These are phyloP conservation scores for Notodonta dromedarius DNA, from an alignment of 2,888 invertebrate species.

Conservation along the genomic window DNA sequence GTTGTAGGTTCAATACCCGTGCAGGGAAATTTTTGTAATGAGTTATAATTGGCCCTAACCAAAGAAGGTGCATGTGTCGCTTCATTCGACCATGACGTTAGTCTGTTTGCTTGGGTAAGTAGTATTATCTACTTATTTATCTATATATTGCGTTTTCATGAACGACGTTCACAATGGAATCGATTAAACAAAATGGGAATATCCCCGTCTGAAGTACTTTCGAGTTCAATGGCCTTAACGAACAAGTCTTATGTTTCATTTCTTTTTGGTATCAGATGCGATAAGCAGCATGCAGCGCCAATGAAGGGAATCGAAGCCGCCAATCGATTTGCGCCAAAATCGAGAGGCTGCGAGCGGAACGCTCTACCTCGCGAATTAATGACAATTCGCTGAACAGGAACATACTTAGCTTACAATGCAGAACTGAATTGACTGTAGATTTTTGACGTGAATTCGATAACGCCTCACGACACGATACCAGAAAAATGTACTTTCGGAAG, in stretches of 20 bases:
- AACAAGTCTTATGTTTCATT: background rate
- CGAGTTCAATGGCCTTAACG: background rate
- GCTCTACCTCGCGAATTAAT: slow-evolving; percentile 12
- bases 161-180: too few species aligned
- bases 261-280: background rate
- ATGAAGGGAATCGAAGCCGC: slow-evolving; percentile 12
- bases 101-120: too few species aligned
- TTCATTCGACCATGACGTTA: too few species aligned
- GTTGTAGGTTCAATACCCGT: too few species aligned
- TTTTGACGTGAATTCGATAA: too few species aligned
- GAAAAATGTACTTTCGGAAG: too few species aligned
- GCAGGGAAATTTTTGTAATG: too few species aligned
- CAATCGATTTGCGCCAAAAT: slow-evolving; percentile 16
- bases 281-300: background rate
- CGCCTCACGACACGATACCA: too few species aligned
- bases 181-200: background rate
- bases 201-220: background rate
- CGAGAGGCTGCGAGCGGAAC: slow-evolving; percentile 12
- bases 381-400: slow-evolving; percentile 10
- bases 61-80: too few species aligned
- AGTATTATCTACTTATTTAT: too few species aligned
- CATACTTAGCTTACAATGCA: slow-evolving; percentile 7
- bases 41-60: too few species aligned
- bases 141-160: too few species aligned
- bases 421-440: background rate